phyloP scores from a whole-genome alignment of 2,888 invertebrate species.

The Lasioglossum malachurum region DNA sequence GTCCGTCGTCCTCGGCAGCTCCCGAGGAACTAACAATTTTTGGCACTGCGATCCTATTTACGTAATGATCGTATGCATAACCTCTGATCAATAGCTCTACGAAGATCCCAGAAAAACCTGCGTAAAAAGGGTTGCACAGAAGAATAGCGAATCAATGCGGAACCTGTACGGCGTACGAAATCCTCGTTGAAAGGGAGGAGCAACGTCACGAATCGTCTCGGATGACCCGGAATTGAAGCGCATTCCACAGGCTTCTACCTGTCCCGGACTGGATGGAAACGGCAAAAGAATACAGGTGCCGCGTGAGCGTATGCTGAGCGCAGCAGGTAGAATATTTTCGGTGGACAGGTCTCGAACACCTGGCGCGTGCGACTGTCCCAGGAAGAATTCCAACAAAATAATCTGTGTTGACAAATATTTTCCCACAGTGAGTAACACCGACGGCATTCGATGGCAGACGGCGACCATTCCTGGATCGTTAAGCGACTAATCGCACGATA shows the following conservation, averaged over 20 bases:
- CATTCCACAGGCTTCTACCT: not conserved
- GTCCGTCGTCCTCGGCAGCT: too few species aligned
- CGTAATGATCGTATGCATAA: not conserved
- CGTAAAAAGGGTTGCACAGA: not conserved
- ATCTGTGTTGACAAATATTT: not conserved
- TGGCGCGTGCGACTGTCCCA: not conserved
- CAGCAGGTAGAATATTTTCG: constrained; percentile 7
- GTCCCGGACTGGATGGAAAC: not conserved
- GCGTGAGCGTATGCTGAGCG: not conserved
- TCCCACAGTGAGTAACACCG: not conserved
- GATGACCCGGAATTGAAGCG: not conserved
- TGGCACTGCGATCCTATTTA: too few species aligned
- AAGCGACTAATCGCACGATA: too few species aligned
- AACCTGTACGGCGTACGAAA: not conserved
- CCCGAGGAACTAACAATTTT: too few species aligned
- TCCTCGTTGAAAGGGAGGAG: not conserved
- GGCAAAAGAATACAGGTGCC: not conserved
- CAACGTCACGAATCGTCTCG: not conserved
- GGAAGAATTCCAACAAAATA: not conserved
- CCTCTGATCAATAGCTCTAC: not conserved
- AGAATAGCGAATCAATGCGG: not conserved
- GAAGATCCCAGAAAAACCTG: not conserved
- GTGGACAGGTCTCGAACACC: not conserved
- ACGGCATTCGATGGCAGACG: not conserved
- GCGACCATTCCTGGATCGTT: too few species aligned